Evolutionary conservation across 2,113 vertebrate species (phyloP).

Genomic region (Hylia prasina): DNA sequence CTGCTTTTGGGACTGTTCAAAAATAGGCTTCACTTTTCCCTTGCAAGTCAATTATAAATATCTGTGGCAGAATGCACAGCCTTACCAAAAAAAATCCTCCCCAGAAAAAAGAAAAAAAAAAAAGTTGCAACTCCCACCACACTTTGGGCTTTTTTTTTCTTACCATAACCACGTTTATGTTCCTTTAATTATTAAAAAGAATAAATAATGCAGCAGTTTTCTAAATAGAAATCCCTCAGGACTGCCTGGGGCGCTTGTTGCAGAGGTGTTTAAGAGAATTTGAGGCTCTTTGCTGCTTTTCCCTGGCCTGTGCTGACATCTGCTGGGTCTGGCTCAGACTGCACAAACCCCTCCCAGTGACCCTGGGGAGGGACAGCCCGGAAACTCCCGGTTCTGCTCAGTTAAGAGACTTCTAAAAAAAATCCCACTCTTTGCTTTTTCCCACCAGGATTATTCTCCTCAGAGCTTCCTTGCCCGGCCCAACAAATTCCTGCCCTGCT

Average conservation of each 20-base stretch:
- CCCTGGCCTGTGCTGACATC: conserved; percentile 27
- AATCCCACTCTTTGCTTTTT: neutral
- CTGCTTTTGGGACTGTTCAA: neutral
- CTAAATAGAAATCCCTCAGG: neutral
- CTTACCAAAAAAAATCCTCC: neutral
- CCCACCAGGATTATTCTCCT: neutral
- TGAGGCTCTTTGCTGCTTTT: neutral
- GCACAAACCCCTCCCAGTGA: neutral
- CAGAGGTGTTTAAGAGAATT: neutral
- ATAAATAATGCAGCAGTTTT: neutral
- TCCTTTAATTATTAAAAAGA: neutral
- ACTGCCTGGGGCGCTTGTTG: neutral
- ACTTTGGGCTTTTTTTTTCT: neutral
- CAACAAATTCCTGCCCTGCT: neutral
- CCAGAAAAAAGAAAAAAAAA: neutral
- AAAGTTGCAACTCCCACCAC: neutral
- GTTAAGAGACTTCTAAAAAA: neutral
- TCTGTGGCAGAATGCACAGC: neutral
- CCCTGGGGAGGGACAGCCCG: neutral
- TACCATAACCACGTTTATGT: neutral
- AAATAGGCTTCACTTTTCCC: neutral
- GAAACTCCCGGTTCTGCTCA: neutral
- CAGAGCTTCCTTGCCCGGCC: too few relatives aligned
- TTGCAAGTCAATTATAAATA: neutral
- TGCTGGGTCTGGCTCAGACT: neutral